Conservation (phyloP, 2,113 vertebrate genomes). For the Brachypteracias leptosomus region DNA sequence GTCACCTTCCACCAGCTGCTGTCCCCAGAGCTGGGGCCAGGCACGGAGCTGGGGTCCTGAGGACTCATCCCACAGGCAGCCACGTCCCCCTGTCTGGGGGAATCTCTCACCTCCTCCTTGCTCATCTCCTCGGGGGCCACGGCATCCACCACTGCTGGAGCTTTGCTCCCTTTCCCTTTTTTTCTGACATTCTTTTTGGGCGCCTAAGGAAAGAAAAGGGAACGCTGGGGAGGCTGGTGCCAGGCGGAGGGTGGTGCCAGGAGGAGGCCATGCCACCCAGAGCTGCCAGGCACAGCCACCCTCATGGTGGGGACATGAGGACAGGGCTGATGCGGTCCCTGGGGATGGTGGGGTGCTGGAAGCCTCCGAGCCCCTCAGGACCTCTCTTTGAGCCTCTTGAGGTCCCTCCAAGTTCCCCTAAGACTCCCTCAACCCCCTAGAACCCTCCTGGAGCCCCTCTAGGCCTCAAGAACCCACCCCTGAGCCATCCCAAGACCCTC, state of each 20-base stretch:
- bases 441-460: too few species aligned
- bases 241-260: too few species aligned
- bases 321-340: not conserved
- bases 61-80: rapidly evolving
- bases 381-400: not conserved
- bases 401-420: too few species aligned
- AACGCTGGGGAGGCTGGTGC: rapidly evolving
- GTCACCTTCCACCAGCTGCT: not conserved
- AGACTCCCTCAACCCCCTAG: too few species aligned
- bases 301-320: not conserved
- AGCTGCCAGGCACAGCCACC: not conserved
- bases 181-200: conserved; percentile 83
- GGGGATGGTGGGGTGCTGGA: not conserved
- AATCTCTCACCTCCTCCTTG: conserved; percentile 85
- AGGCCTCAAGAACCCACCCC: too few species aligned
- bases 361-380: not conserved
- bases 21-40: not conserved
- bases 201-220: conserved; percentile 67
- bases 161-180: conserved; percentile 69
- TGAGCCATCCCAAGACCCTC: too few species aligned
- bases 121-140: conserved; percentile 81
- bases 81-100: not conserved
- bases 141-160: conserved; percentile 74
- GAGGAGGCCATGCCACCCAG: not conserved
- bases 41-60: not conserved